Evolutionary conservation across 2,113 vertebrate genomes (phyloP).

Genomic region (Himantopus leucocephalus): DNA sequence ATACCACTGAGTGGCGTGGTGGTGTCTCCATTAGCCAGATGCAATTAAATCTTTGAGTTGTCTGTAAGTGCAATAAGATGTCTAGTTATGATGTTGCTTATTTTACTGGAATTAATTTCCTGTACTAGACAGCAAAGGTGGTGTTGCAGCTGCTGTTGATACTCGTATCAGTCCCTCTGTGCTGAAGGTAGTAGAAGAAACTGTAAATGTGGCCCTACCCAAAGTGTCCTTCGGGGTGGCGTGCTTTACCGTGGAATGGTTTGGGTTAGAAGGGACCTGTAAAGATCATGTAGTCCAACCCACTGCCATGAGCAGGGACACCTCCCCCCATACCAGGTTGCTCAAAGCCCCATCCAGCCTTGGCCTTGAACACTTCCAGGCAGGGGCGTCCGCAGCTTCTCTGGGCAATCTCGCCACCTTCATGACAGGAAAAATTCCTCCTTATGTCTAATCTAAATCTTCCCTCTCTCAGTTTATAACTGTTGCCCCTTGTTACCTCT

Average conservation of each 20-base stretch:
- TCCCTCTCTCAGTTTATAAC: not conserved
- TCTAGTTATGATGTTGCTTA: not conserved
- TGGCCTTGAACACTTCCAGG: rapidly evolving
- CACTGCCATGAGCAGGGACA: rapidly evolving
- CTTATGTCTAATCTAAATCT: not conserved
- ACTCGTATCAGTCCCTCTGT: rapidly evolving
- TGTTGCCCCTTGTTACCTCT: not conserved
- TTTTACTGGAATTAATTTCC: not conserved
- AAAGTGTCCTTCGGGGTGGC: not conserved
- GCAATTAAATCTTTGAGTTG: not conserved
- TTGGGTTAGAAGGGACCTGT: not conserved
- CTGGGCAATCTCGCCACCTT: rapidly evolving
- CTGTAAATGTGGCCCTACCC: not conserved
- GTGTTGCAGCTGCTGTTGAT: not conserved
- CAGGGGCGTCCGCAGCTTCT: rapidly evolving
- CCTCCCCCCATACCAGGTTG: not conserved
- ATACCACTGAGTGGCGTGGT: not conserved
- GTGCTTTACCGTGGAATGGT: not conserved
- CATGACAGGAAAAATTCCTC: not conserved
- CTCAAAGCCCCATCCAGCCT: rapidly evolving
- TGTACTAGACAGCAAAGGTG: not conserved
- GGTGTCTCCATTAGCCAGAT: not conserved
- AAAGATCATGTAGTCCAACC: not conserved
- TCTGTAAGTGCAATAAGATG: not conserved
- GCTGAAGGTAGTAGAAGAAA: not conserved